Conservation (phyloP, 2,797 vertebrate genomes). For the Chaenodraco wilsoni region DNA sequence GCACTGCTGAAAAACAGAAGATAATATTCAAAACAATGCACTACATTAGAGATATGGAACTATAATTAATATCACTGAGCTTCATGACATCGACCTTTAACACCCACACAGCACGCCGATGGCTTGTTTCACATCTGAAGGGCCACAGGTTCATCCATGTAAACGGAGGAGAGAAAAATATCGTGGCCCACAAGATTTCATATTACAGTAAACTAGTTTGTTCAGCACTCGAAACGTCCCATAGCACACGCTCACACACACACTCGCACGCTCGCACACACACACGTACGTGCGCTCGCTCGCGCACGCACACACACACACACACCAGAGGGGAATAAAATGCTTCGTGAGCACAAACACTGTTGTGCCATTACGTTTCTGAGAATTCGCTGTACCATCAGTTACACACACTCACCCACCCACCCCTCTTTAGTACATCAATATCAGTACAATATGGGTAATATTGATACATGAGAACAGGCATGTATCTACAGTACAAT, state of each 20-base stretch:
- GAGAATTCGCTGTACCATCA: no score
- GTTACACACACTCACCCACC: constrained; percentile 21
- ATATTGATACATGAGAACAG: constrained; percentile 65
- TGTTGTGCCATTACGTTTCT: no score
- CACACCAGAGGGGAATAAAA: no score
- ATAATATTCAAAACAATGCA: constrained; percentile 14
- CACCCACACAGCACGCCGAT: constrained; percentile 28
- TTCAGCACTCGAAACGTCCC: constrained; percentile 43
- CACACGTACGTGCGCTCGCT: constrained; percentile 1
- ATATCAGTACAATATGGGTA: constrained; percentile 64
- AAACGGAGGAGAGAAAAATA: constrained; percentile 39
- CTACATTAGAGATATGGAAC: constrained; percentile 32
- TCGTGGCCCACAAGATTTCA: constrained; percentile 42
- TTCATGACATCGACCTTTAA: constrained; percentile 30
- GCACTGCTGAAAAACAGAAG: constrained; percentile 38
- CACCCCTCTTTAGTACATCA: constrained; percentile 57
- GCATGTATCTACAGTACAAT: constrained; percentile 73
- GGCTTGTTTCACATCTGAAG: constrained; percentile 64
- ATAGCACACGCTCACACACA: constrained; percentile 18
- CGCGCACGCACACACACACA: neutral
- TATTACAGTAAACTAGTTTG: constrained; percentile 63
- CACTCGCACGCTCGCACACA: constrained; percentile 14
- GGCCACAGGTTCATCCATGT: constrained; percentile 48
- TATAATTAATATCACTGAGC: constrained; percentile 41
- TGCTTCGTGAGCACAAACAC: no score